Evolutionary conservation across 2,113 vertebrate genomes (phyloP), one percentile per base, ranked within the genome.

Genomic region (Brevimyrus niger): DNA sequence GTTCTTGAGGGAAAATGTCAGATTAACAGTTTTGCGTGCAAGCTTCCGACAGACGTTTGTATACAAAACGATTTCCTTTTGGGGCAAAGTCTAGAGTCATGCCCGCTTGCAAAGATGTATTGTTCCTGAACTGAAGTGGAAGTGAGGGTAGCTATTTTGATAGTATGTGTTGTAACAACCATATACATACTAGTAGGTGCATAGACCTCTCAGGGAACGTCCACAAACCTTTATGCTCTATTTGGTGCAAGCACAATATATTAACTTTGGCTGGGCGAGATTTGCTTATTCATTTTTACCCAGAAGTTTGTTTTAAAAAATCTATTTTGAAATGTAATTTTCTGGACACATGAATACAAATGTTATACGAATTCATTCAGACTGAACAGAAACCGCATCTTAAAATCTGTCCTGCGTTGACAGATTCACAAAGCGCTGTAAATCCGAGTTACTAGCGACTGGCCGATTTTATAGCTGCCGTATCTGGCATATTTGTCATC

Each of bases 171-270:
- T 84, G 19, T 47, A 46, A 47, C 50, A 73, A 48, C 55, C 31
- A 9, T 88, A 27, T 76, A n/a, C n/a, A 53, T 87, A 87, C 15
- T 65, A 69, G 84, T 86, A 84, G 90, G 88, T 58, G 76, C 73
- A 61, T 69, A 90, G 90, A 91, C 88, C 90, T 91, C 93, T 94
- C 93, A 94, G 94, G 94, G 92, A 94, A 91, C 73, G n/a, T 55
- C 47, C 87, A 55, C 76, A 35, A 88, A 80, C 46, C 76, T 87
- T 90, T 85, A 86, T 35, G 84, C 89, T 15, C n/a, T 55, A 55
- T 89, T 53, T 65, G 84, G 83, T 91, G 84, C 88, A 92, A 92
- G 91, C 92, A 92, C 90, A 92, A 90, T 47, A 50, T 23, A 51
- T 31, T 17, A 86, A 53, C 55, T 86, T 84, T 44, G 35, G 53